These are phyloP conservation scores for Sciurus niger DNA, from an alignment of 2,113 vertebrate genomes.

Conservation along the genomic window DNA sequence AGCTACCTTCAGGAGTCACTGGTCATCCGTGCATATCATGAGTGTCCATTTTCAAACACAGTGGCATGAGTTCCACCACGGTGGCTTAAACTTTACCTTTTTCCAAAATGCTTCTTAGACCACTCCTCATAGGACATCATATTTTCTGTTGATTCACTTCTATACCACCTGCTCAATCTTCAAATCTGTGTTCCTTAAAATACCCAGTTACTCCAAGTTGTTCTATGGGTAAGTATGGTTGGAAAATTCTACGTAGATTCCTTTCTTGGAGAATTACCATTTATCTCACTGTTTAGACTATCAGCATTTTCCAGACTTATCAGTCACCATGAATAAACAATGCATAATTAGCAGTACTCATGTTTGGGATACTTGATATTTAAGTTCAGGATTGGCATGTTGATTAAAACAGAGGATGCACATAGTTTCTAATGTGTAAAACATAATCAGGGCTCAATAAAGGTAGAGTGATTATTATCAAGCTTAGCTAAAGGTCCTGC, in stretches of 20 bases:
- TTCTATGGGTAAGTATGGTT: not conserved
- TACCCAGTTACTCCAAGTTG: not conserved
- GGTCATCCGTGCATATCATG: too few relatives aligned
- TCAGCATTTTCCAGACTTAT: too few relatives aligned
- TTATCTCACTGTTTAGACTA: too few relatives aligned
- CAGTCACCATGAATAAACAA: too few relatives aligned
- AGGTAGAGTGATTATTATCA: not conserved
- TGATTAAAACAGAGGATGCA: not conserved
- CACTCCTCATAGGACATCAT: too few relatives aligned
- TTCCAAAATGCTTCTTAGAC: not conserved
- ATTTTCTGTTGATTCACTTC: too few relatives aligned
- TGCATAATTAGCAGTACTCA: not conserved
- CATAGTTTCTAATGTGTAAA: not conserved
- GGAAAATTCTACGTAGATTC: not conserved
- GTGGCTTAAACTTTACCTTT: not conserved
- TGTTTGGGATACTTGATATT: not conserved
- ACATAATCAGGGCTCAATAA: not conserved
- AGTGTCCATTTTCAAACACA: not conserved
- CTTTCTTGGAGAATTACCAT: not conserved
- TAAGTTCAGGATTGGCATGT: not conserved
- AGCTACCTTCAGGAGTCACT: not conserved
- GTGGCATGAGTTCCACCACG: not conserved
- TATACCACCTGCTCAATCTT: too few relatives aligned
- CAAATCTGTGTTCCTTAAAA: slow-evolving; percentile 1
- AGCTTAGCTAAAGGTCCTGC: not conserved